Evolutionary conservation across 2,113 vertebrate species (phyloP), one percentile per base, ranked within the genome.

Genomic region (Stegastes partitus): DNA sequence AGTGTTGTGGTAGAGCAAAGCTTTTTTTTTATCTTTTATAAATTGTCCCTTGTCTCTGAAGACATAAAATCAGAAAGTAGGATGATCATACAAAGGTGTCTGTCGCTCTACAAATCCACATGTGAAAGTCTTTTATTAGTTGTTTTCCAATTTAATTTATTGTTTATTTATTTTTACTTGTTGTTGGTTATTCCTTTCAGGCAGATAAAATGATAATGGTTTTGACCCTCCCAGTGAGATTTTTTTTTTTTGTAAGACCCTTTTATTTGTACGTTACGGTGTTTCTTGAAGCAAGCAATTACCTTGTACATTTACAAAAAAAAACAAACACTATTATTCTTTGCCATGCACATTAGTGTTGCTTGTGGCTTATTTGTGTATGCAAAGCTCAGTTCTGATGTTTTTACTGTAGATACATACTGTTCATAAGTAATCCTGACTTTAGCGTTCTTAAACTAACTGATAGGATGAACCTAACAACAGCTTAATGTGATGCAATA

Each of bases 111-210:
- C 49, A 19, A 77, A 3, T 31, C 55, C 49, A 66, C 68, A 63
- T 49, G 49, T 37, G 37, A 66, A 78, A 80, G 37, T 75, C 44
- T 74, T 49, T 63, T 74, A 39, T 47, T 65, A 55, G 9, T 63
- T 81, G 68, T 63, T 68, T 81, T 77, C 19, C 56, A 78, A 69
- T 89, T 89, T 92, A 81, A 92, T 89, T 93, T 93, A 92, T 89
- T 93, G 75, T 88, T 66, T 84, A 91, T 91, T 92, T 92, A 90
- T 91, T 92, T n/a, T 87, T 63, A 47, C 76, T 79, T 49, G 53
- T 64, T 80, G 50, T 83, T 74, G 62, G 55, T 69, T 72, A 39
- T 74, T 54, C 8, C 80, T 63, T 74, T 47, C 50, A n/a, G 42
- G 58, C 18, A 16, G 59, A 68, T 70, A 39, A 66, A 84, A 50